Evolutionary conservation across 2,797 vertebrate species (phyloP).

Genomic region (Acipenser ruthenus): DNA sequence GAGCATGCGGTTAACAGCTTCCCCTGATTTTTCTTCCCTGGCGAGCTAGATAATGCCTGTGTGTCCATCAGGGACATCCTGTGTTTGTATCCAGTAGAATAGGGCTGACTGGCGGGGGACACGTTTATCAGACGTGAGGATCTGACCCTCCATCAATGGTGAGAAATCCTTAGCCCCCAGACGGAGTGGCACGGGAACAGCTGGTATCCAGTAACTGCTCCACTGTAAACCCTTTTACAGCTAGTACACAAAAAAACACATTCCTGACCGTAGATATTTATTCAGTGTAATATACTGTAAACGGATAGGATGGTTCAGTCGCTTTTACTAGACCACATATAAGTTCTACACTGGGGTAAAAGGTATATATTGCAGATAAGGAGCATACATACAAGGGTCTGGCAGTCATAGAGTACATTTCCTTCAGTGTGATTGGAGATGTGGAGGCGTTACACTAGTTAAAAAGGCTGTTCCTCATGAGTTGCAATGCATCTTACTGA

Average conservation of each 20-base stretch:
- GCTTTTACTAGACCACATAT: too few relatives aligned
- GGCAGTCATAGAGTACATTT: too few relatives aligned
- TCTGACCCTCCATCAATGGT: slow-evolving; percentile 63
- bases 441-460: too few relatives aligned
- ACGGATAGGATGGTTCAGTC: background rate
- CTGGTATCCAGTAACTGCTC: slow-evolving; percentile 15
- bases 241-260: background rate
- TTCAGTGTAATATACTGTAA: background rate
- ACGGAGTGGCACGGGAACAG: slow-evolving; percentile 25
- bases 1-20: slow-evolving; percentile 81
- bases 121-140: slow-evolving; percentile 66
- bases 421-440: too few relatives aligned
- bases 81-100: slow-evolving; percentile 94
- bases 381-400: too few relatives aligned
- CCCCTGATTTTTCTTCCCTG: slow-evolving; percentile 69
- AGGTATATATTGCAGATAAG: too few relatives aligned
- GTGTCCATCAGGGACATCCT: slow-evolving; percentile 92
- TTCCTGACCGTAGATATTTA: background rate
- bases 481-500: too few relatives aligned
- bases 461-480: too few relatives aligned
- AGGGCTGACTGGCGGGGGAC: slow-evolving; percentile 66
- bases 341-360: too few relatives aligned
- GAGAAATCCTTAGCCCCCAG: slow-evolving; percentile 38
- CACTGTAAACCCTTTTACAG: background rate
- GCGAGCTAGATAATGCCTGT: slow-evolving; percentile 76